Base-by-base conservation (phyloP, 1,140 invertebrate species). In the Asobara japonica region DNA sequence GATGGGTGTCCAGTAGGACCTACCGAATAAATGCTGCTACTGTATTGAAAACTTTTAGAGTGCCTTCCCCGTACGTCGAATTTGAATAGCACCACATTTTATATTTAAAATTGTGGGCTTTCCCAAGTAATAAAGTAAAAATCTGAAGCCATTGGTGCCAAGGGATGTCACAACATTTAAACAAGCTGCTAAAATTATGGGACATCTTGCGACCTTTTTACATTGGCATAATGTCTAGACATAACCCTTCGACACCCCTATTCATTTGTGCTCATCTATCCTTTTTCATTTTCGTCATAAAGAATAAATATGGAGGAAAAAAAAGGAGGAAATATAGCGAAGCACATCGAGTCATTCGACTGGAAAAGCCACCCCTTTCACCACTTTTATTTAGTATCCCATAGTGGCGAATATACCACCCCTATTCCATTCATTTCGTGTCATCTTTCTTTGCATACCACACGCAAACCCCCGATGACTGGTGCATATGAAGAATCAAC, bases 151-250 rank as follows among this genome's bases (percentile, higher is more conserved):
- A 22, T 30, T 69, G n/a, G 27, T 69, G 60, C 67, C 67, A 60
- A 61, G 27, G n/a, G 6, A 33, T 69, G 67, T 69, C 67, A 69
- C 67, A 69, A 69, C 67, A 69, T 69, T 69, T 69, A 56, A 56
- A 51, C 67, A 29, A 18, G 30, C 33, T 22, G 29, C n/a, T 38
- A 62, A 69, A 69, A 69, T 38, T 69, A 68, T 61, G 56, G 30
- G 56, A 61, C 51, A 27, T 60, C 33, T 38, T 56, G 20, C 25
- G 7, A 16, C n/a, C 20, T 69, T 41, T 38, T 25, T 33, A 69
- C 51, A 56, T 56, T 18, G 51, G 51, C 51, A 56, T 56, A 56
- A 56, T 56, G 48, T 69, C 33, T 69, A 56, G 66, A 69, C 30
- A 69, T 10, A 25, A 62, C 67, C 67, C 67, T 62, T 69, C 56